Base-by-base conservation (phyloP, 2,113 vertebrate species). In the Sterna hirundo region DNA sequence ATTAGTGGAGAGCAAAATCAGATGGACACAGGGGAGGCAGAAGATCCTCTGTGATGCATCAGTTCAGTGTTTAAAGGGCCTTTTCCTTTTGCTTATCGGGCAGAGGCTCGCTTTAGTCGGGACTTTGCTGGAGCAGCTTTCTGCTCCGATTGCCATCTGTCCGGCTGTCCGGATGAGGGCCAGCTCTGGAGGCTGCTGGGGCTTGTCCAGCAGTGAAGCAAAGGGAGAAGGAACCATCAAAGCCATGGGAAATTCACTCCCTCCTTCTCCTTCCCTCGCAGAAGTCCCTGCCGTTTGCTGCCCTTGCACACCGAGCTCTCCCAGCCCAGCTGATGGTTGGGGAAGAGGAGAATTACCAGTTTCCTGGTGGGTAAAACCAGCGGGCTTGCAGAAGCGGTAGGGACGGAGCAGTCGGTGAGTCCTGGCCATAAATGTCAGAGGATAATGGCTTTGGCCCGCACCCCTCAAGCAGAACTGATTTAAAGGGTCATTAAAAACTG, bases 401-500 rank as follows among this genome's bases (percentile, higher is more conserved):
- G 30, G 66, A 32, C 36, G 14, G 36, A 60, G 57, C 42, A 78
- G 52, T 14, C 60, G 4, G 40, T 0, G 5, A 36, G 29, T 55
- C 36, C 51, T 44, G 55, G 51, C 58, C 75, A 36, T 86, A 93
- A 94, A 78, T 68, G 80, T 83, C 94, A 64, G 71, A 40, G 44
- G 62, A 86, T 62, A 76, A 86, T 27, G 70, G 60, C 88, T 79
- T 60, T 66, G 83, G 79, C 20, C 36, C 40, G 9, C 26, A 36
- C 3, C 16, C 80, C 75, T 55, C 34, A 22, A 90, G 82, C 87
- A 95, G 94, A 81, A 54, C 52, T 79, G 90, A 75, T 96, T 94
- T 84, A 88, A 89, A 75, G 61, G 68, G 55, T 81, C 76, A 10
- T 93, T 96, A 93, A 90, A 76, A 79, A 52, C 70, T 47, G 30